Percentiles rank a stretch among this genome's conserved stretches.
Conservation (phyloP, 2,888 invertebrate species). For the Chymomyza procnemis region DNA sequence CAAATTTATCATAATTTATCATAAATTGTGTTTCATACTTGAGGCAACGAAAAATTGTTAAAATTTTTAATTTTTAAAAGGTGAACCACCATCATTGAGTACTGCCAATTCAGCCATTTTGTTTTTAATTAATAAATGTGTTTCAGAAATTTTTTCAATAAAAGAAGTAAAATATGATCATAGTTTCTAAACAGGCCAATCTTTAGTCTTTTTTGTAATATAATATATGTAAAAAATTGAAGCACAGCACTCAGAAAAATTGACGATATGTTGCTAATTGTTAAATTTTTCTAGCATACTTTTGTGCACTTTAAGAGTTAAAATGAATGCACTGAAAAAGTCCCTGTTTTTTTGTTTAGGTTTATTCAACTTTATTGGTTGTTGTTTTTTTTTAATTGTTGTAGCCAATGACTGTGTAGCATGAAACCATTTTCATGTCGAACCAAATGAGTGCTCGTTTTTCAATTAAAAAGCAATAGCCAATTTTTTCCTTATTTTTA, state of each 20-base stretch:
- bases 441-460: slow-evolving; percentile 27
- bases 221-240: too few species aligned
- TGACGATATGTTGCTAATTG: neutral
- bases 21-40: too few species aligned
- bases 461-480: slow-evolving; percentile 54
- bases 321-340: neutral
- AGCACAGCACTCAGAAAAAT: neutral
- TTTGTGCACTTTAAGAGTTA: neutral
- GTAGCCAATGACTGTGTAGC: neutral
- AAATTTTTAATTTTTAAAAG: too few species aligned
- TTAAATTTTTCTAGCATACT: neutral
- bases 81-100: too few species aligned
- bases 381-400: neutral
- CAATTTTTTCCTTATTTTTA: neutral
- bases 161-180: too few species aligned
- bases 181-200: too few species aligned
- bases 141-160: too few species aligned
- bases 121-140: too few species aligned
- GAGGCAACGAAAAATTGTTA: too few species aligned
- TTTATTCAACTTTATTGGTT: neutral
- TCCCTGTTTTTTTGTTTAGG: neutral
- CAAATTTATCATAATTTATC: too few species aligned
- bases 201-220: too few species aligned
- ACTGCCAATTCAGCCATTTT: too few species aligned
- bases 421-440: slow-evolving; percentile 8